Percentiles rank a stretch among this genome's conserved stretches.
phyloP scores from a whole-genome alignment of 2,888 invertebrate genomes.

The Fragum fragum region DNA sequence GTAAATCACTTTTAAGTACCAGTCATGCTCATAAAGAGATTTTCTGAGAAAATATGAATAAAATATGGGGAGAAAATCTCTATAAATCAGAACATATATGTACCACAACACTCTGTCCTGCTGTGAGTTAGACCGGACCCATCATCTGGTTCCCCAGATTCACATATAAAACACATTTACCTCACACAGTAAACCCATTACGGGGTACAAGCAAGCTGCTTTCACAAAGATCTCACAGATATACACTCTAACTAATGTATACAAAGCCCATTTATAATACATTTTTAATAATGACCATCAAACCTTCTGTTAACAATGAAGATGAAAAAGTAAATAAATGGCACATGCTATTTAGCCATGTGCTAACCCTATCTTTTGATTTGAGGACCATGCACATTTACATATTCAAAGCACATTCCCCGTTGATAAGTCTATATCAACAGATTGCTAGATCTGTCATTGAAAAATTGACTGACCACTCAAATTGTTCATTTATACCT shows the following conservation, averaged over 20 bases:
- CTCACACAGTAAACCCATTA: constrained; percentile 37
- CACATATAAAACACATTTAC: constrained; percentile 36
- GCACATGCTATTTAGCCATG: constrained; percentile 15
- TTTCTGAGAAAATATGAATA: constrained; percentile 17
- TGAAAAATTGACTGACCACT: too few species aligned
- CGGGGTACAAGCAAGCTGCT: constrained; percentile 24
- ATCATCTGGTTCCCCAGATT: constrained; percentile 31
- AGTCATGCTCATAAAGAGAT: constrained; percentile 18
- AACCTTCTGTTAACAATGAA: constrained; percentile 5
- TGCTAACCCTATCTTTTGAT: not conserved
- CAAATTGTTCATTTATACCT: too few species aligned
- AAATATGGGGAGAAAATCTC: constrained; percentile 26
- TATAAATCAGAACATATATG: constrained; percentile 26
- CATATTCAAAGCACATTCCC: too few species aligned
- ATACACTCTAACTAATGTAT: constrained; percentile 27
- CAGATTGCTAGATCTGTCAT: too few species aligned
- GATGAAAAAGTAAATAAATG: constrained; percentile 17
- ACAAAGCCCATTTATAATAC: constrained; percentile 27
- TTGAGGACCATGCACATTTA: too few species aligned
- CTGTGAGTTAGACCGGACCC: constrained; percentile 24
- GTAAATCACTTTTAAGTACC: constrained; percentile 25
- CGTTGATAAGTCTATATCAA: too few species aligned
- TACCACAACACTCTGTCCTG: constrained; percentile 25
- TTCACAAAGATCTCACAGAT: constrained; percentile 16
- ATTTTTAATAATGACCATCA: constrained; percentile 28